Conservation (phyloP, 2,113 vertebrate species). For the Indri indri region DNA sequence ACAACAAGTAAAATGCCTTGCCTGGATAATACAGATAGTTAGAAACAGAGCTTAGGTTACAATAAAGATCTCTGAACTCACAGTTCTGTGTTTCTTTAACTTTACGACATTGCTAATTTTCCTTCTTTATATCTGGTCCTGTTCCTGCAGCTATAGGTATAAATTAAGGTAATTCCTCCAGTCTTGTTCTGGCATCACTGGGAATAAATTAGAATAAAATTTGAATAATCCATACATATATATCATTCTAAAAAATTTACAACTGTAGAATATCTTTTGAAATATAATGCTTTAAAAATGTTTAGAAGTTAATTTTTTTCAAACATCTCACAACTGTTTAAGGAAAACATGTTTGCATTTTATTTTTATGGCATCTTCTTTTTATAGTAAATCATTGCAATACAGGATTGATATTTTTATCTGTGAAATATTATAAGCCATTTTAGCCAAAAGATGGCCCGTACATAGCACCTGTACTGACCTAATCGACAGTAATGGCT, state of each 20-base stretch:
- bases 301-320: not conserved
- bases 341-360: not conserved
- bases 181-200: not conserved
- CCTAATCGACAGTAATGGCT: conserved; percentile 61
- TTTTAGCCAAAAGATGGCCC: conserved; percentile 39
- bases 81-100: not conserved
- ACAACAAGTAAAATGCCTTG: not conserved
- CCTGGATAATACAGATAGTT: not conserved
- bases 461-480: not conserved
- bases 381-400: conserved; percentile 14
- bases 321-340: not conserved
- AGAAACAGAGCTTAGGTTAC: not conserved
- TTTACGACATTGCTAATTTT: not conserved
- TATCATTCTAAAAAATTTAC: not conserved
- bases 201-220: conserved; percentile 41
- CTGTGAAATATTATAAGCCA: conserved; percentile 41
- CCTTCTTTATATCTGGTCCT: not conserved
- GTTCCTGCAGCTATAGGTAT: not conserved
- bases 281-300: not conserved
- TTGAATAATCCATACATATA: conserved; percentile 35
- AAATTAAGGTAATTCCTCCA: not conserved
- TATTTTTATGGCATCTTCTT: conserved; percentile 23
- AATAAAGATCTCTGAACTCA: not conserved
- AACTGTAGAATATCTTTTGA: not conserved
- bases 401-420: conserved; percentile 38